phyloP scores from a whole-genome alignment of 2,888 invertebrate genomes.

The Chrysolina haemoptera region DNA sequence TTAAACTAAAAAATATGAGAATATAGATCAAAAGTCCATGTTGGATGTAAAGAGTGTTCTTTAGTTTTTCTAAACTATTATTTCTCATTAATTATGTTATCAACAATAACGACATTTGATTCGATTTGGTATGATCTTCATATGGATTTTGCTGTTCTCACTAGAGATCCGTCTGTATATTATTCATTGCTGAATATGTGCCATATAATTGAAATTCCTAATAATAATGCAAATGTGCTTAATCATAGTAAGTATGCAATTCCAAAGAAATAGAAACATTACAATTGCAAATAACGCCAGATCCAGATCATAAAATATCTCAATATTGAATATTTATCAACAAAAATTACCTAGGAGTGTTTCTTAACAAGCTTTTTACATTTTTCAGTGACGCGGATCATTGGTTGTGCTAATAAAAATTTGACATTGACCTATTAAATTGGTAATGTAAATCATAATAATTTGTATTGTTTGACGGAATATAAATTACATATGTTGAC shows the following conservation, averaged over 20 bases:
- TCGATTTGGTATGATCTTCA: too few species aligned
- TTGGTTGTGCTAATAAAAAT: conserved; percentile 25
- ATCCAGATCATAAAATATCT: conserved; percentile 15
- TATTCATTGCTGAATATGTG: too few species aligned
- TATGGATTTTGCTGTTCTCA: too few species aligned
- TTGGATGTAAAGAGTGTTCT: too few species aligned
- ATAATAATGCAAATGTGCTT: neutral
- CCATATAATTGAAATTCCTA: too few species aligned
- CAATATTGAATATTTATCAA: conserved; percentile 25
- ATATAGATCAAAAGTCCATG: too few species aligned
- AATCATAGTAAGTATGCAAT: neutral
- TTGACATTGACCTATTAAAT: conserved; percentile 50
- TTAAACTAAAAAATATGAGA: too few species aligned
- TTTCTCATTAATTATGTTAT: too few species aligned
- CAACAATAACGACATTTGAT: too few species aligned
- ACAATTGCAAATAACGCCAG: conserved; percentile 9
- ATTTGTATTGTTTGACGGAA: conserved; percentile 50
- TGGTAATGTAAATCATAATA: conserved; percentile 50
- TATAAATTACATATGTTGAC: conserved; percentile 50
- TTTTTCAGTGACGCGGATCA: conserved; percentile 26
- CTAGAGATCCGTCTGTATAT: too few species aligned
- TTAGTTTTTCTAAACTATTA: too few species aligned
- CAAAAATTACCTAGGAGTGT: conserved; percentile 27
- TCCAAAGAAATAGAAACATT: neutral
- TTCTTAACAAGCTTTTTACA: conserved; percentile 21